Evolutionary conservation across 2,888 invertebrate species (phyloP), one percentile per base, ranked within the genome.

Genomic region (Dinocampus coccinellae): DNA sequence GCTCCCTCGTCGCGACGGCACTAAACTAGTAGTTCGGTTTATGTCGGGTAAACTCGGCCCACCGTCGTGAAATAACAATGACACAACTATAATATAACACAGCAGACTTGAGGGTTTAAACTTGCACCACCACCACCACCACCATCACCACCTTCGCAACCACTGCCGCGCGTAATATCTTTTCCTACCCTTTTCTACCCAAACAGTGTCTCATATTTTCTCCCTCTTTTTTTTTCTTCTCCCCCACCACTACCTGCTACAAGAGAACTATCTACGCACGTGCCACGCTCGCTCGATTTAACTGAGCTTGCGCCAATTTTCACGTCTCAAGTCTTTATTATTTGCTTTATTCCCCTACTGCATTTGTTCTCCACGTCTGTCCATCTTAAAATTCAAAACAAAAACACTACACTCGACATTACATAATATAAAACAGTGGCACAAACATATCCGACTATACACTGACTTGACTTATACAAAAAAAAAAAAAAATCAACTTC

Each of bases 251-350:
- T 47, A 47, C 20, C 47, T 47, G 47, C 16, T 47, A 47, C 16
- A 16, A 47, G 16, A 16, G 6, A 20, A 47, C 6, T n/a, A 20
- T 70, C 73, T 67, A 73, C 71, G 73, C 75, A 73, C 76, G 76
- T 76, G 75, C 73, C 75, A 63, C 68, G 66, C 73, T 73, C 75
- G 65, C 73, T 72, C 61, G 66, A 34, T n/a, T 24, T 22, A 36
- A 57, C 16, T 16, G 65, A 70, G 67, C 70, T 62, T 62, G 60
- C 62, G 22, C 34, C 47, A 47, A 20, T n/a, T 47, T 47, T 47
- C 16, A 2, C 47, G 16, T 47, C 16, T n/a, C 47, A 47, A 47
- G 33, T 58, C 3, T 29, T 33, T 58, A 29, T 29, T 29, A 1
- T 26, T 58, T 16, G 1, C 33, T 16, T 58, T 58, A n/a, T 16